Evolutionary conservation across 1,140 invertebrate genomes (phyloP), one percentile per base, ranked within the genome.

Genomic region (Aphelenchoides besseyi): DNA sequence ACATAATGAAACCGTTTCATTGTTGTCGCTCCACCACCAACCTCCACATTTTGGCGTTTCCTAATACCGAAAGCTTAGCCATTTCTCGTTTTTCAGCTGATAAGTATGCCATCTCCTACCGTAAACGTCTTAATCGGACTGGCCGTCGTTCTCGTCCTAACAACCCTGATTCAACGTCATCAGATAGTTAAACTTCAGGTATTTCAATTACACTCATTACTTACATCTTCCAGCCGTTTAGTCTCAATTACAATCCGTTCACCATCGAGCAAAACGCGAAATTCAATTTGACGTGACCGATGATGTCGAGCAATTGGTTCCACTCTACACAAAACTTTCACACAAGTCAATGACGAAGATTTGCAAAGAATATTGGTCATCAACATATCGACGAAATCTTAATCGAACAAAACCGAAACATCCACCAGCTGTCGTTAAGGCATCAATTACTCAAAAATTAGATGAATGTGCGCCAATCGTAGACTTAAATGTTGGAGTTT

Each of bases 361-460:
- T 18, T 59, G 55, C 18, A 33, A 18, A 5, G 5, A 23, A 8
- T 23, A 59, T 8, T 59, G 55, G 41, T 5, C 55, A 23, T 29
- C 5, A 8, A 8, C 18, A 5, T 8, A 59, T n/a, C n/a, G n/a
- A n/a, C n/a, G 18, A 59, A 28, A 33, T 28, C 55, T 5, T 33
- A 59, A 48, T 23, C 41, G 41, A 48, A 5, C 55, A 33, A 59
- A 59, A 59, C 55, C 18, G 55, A 48, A 48, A 23, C 12, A 23
- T 8, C 55, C 55, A 8, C 18, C 55, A 8, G 55, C 55, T 23
- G n/a, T n/a, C n/a, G n/a, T n/a, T n/a, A n/a, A n/a, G n/a, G n/a
- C n/a, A n/a, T n/a, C n/a, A n/a, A n/a, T n/a, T n/a, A n/a, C n/a
- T n/a, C n/a, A n/a, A n/a, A n/a, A n/a, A n/a, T n/a, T n/a, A n/a